Conservation (phyloP, 2,797 vertebrate species). For the Schizothorax lantsangensis region DNA sequence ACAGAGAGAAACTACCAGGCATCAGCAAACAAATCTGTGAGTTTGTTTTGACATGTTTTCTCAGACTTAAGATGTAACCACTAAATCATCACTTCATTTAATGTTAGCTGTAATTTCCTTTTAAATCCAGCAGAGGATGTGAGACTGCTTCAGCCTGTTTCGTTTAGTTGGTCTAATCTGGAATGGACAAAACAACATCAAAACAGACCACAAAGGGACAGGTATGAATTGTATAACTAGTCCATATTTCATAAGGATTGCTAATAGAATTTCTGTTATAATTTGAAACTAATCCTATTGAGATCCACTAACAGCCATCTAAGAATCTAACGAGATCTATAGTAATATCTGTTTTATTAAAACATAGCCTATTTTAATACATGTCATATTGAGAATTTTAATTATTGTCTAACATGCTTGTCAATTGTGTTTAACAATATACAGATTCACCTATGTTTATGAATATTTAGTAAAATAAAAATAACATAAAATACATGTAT, state of each 20-base stretch:
- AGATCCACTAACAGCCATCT: no score
- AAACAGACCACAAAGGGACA: constrained; percentile 21
- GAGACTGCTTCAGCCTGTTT: constrained; percentile 43
- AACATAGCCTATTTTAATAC: neutral
- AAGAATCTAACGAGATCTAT: no score
- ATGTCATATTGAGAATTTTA: no score
- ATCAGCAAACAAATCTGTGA: constrained; percentile 39
- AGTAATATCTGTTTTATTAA: neutral
- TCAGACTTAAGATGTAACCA: neutral
- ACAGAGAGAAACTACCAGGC: constrained; percentile 29
- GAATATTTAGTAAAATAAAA: neutral
- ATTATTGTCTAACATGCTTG: no score
- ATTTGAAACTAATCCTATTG: neutral
- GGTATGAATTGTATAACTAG: constrained; percentile 28
- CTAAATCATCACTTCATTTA: neutral
- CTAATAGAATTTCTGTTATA: neutral
- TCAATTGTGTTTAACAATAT: no score
- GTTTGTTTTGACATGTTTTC: constrained; percentile 1
- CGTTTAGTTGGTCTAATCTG: constrained; percentile 47
- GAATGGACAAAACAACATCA: constrained; percentile 34
- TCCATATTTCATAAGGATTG: neutral
- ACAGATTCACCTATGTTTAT: neutral
- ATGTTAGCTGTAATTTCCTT: neutral
- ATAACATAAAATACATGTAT: neutral
- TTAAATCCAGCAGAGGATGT: constrained; percentile 35